These are phyloP conservation scores for Adrianichthys oophorus DNA, from an alignment of 2,797 vertebrate species.

Conservation along the genomic window DNA sequence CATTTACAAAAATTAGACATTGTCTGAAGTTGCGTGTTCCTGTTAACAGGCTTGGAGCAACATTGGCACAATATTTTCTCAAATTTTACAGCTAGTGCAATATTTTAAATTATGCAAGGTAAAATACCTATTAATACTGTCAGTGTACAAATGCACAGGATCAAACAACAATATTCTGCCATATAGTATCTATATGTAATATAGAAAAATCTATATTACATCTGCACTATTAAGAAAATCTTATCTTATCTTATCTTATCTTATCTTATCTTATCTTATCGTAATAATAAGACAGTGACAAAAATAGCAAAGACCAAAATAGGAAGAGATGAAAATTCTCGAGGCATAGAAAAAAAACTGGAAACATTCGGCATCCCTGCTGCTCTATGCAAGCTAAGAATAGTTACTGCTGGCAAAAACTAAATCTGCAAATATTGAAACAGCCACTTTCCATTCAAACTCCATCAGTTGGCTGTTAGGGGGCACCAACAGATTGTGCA, in stretches of 20 bases:
- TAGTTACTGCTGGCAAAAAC: neutral
- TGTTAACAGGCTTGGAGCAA: conserved; percentile 1
- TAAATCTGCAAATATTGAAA: neutral
- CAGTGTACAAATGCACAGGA: too few species aligned
- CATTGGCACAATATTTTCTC: too few species aligned
- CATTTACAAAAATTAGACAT: conserved; percentile 8
- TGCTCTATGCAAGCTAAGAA: conserved; percentile 6
- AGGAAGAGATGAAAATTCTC: conserved; percentile 18
- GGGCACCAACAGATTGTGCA: neutral
- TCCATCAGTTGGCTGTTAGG: neutral
- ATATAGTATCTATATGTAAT: too few species aligned
- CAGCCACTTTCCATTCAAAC: neutral
- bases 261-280: too few species aligned
- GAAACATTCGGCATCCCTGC: conserved; percentile 11
- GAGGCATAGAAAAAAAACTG: conserved; percentile 12
- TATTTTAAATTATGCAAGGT: too few species aligned
- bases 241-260: too few species aligned
- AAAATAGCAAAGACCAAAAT: conserved; percentile 31
- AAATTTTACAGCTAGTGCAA: too few species aligned
- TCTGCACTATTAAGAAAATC: too few species aligned
- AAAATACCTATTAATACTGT: too few species aligned
- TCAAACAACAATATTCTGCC: too few species aligned
- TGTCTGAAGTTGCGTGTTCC: conserved; percentile 13
- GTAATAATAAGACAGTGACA: conserved; percentile 6
- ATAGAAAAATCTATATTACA: too few species aligned